Evolutionary conservation across 2,888 invertebrate genomes (phyloP).

Genomic region (Pyrrhia umbra): DNA sequence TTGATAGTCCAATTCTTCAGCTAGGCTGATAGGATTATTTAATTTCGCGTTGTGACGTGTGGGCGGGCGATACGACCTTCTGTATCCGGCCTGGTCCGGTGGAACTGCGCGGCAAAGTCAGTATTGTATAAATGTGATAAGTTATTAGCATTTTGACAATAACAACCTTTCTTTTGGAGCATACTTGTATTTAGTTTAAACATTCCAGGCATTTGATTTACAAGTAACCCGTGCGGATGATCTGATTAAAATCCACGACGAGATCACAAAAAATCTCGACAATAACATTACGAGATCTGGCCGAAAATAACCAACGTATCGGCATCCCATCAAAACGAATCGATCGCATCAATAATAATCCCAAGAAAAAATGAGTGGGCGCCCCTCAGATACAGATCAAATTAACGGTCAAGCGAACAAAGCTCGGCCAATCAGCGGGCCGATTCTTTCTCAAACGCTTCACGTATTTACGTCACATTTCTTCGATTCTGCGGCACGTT

Average conservation of each 20-base stretch:
- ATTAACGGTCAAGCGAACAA: constrained; percentile 88
- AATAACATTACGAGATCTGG: constrained; percentile 46
- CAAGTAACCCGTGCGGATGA: constrained; percentile 31
- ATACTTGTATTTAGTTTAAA: neutral
- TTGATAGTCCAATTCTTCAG: too few relatives aligned
- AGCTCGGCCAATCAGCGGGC: constrained; percentile 85
- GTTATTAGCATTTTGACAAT: constrained; percentile 4
- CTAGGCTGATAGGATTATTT: too few relatives aligned
- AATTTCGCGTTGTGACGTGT: too few relatives aligned
- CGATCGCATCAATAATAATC: constrained; percentile 85
- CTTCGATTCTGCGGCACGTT: constrained; percentile 90
- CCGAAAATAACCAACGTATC: constrained; percentile 59
- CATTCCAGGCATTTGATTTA: neutral
- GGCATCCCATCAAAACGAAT: constrained; percentile 75
- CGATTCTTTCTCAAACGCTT: constrained; percentile 84
- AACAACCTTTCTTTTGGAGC: constrained; percentile 10
- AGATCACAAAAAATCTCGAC: constrained; percentile 55
- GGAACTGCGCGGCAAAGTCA: too few relatives aligned
- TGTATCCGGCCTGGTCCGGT: too few relatives aligned
- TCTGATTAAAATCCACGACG: constrained; percentile 31
- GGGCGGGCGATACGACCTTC: too few relatives aligned
- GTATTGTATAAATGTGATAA: too few relatives aligned
- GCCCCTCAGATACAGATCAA: constrained; percentile 84
- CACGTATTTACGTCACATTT: constrained; percentile 89
- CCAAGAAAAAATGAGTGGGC: constrained; percentile 75